Evolutionary conservation across 1,140 invertebrate genomes (phyloP).

Genomic region (Maconellicoccus hirsutus): DNA sequence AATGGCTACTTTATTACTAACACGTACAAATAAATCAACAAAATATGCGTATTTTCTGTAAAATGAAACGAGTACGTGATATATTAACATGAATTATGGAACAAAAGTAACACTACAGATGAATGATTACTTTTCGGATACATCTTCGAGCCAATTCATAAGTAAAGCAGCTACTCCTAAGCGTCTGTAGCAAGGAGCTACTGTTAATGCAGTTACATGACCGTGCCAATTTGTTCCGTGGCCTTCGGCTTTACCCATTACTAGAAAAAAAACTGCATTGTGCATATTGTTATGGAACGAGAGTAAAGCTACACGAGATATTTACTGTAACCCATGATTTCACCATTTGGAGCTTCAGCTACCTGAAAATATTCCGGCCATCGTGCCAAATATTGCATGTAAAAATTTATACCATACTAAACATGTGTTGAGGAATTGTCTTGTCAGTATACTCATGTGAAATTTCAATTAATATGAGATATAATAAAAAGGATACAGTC

Average conservation of each 20-base stretch:
- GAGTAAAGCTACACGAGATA: slow-evolving; percentile 34
- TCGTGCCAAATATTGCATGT: slow-evolving; percentile 92
- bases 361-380: slow-evolving; percentile 99
- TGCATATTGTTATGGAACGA: no score
- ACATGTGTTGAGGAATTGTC: slow-evolving; percentile 17
- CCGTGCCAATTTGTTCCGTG: slow-evolving; percentile 94
- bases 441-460: no score
- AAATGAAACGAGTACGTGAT: slow-evolving; percentile 33
- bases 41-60: slow-evolving; percentile 88
- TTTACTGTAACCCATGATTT: slow-evolving; percentile 98
- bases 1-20: slow-evolving; percentile 93
- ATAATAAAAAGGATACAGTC: slow-evolving; percentile 56
- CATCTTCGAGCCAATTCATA: slow-evolving; percentile 91
- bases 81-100: background rate
- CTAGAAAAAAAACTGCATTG: slow-evolving; percentile 42
- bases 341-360: slow-evolving; percentile 82
- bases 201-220: slow-evolving; percentile 93
- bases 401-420: slow-evolving; percentile 90
- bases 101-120: background rate
- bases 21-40: slow-evolving; percentile 97
- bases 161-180: slow-evolving; percentile 82
- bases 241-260: slow-evolving; percentile 98
- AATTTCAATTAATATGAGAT: background rate
- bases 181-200: slow-evolving; percentile 86
- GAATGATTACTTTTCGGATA: slow-evolving; percentile 76